Conservation (phyloP, 2,888 invertebrate species). For the Sylvicola fuscatus region DNA sequence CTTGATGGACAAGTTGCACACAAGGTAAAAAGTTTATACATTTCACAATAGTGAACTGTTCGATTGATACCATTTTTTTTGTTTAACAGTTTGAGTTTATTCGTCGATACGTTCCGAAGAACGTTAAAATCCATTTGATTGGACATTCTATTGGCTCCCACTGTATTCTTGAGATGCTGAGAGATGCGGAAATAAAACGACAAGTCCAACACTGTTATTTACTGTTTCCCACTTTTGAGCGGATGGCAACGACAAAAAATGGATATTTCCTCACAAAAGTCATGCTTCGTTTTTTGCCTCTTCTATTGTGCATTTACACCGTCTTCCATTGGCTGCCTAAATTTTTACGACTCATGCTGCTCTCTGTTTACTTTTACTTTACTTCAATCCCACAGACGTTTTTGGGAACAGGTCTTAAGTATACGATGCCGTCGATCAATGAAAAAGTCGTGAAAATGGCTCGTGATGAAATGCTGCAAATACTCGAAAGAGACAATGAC, state of each 20-base stretch:
- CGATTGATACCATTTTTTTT: constrained; percentile 1
- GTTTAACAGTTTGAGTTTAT: constrained; percentile 40
- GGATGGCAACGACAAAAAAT: constrained; percentile 53
- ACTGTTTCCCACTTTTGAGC: constrained; percentile 74
- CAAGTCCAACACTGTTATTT: constrained; percentile 44
- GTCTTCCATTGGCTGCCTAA: constrained; percentile 34
- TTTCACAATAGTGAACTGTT: constrained; percentile 7
- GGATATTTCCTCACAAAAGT: constrained; percentile 47
- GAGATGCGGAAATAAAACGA: constrained; percentile 31
- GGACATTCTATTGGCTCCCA: constrained; percentile 87
- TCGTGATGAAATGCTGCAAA: constrained; percentile 58
- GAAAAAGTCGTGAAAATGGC: constrained; percentile 49
- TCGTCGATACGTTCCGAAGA: constrained; percentile 43
- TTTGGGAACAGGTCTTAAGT: constrained; percentile 29
- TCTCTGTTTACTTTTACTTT: constrained; percentile 33
- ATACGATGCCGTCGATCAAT: constrained; percentile 35
- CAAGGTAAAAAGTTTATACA: constrained; percentile 31
- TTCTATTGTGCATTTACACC: constrained; percentile 27
- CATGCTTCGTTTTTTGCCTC: constrained; percentile 24
- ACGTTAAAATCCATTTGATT: constrained; percentile 57
- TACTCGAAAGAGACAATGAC: constrained; percentile 42
- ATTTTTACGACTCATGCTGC: constrained; percentile 27
- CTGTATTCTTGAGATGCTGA: constrained; percentile 52
- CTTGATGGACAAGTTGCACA: constrained; percentile 61
- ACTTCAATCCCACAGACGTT: constrained; percentile 30